Evolutionary conservation across 1,140 invertebrate species (phyloP).

Genomic region (Formica exsecta): DNA sequence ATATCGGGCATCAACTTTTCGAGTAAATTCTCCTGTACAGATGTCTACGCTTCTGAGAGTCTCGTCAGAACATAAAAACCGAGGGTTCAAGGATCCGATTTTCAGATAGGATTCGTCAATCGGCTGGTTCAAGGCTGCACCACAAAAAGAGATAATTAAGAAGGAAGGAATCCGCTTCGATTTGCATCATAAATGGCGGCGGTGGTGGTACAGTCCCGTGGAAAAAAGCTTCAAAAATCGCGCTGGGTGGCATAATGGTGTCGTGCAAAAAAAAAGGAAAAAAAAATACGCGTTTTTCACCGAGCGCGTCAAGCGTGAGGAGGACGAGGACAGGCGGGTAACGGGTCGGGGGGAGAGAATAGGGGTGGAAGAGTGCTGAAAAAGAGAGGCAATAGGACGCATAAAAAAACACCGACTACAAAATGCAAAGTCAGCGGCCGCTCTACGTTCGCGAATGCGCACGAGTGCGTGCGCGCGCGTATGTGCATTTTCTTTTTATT

Average conservation of each 20-base stretch:
- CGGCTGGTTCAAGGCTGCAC: neutral
- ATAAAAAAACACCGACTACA: conserved; percentile 70
- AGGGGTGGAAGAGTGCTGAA: conserved; percentile 46
- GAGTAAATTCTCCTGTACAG: neutral
- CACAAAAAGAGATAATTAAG: neutral
- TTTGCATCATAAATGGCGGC: conserved; percentile 64
- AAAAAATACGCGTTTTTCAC: conserved; percentile 56
- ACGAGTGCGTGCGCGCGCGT: neutral
- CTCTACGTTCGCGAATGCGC: conserved; percentile 40
- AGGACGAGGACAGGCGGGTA: conserved; percentile 10
- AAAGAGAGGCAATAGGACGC: conserved; percentile 69
- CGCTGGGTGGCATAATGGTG: conserved; percentile 43
- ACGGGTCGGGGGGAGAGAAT: neutral
- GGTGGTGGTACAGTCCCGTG: neutral
- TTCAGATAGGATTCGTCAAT: conserved; percentile 30
- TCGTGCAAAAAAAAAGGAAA: conserved; percentile 61
- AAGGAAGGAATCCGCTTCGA: conserved; percentile 42
- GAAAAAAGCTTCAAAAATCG: conserved; percentile 66
- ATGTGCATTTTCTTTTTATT: neutral
- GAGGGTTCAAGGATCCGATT: conserved; percentile 29
- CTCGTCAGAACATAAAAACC: neutral
- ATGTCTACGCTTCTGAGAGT: neutral
- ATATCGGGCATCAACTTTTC: neutral
- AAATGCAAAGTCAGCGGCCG: conserved; percentile 73
- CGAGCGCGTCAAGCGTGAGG: conserved; percentile 63